phyloP scores from a whole-genome alignment of 2,888 invertebrate genomes.

The Acleris holmiana region DNA sequence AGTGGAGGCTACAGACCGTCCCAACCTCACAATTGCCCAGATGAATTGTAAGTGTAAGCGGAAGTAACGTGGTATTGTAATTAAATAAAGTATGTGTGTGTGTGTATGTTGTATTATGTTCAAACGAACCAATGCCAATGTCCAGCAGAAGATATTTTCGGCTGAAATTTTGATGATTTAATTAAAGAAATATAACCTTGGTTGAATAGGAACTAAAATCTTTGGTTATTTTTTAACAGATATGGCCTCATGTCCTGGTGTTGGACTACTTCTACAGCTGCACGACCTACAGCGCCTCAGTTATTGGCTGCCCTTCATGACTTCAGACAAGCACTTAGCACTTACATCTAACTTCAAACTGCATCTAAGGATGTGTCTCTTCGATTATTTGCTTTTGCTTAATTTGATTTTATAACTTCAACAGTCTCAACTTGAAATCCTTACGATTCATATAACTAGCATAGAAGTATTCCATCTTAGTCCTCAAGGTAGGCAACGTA shows the following conservation, averaged over 20 bases:
- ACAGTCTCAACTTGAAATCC: too few relatives aligned
- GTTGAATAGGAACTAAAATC: neutral
- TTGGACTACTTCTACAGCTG: constrained; percentile 86
- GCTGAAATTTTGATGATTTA: too few relatives aligned
- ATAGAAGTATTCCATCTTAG: too few relatives aligned
- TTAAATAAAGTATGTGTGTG: too few relatives aligned
- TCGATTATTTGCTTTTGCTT: neutral
- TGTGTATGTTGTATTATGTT: too few relatives aligned
- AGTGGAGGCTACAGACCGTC: constrained; percentile 94
- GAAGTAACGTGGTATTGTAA: neutral
- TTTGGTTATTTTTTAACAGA: constrained; percentile 60
- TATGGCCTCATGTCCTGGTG: constrained; percentile 91
- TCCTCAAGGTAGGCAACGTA: too few relatives aligned
- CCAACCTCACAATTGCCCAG: constrained; percentile 97
- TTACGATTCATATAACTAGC: too few relatives aligned
- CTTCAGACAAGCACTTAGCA: constrained; percentile 88
- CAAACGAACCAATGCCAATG: too few relatives aligned
- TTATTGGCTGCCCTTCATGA: constrained; percentile 89
- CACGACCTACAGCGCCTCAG: constrained; percentile 88
- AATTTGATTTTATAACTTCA: too few relatives aligned
- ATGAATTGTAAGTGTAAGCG: constrained; percentile 91
- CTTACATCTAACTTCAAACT: constrained; percentile 82
- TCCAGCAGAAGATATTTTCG: too few relatives aligned
- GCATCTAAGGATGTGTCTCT: neutral
- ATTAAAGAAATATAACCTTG: neutral